Conservation (phyloP, 2,888 invertebrate species). For the Hyposoter dolosus region DNA sequence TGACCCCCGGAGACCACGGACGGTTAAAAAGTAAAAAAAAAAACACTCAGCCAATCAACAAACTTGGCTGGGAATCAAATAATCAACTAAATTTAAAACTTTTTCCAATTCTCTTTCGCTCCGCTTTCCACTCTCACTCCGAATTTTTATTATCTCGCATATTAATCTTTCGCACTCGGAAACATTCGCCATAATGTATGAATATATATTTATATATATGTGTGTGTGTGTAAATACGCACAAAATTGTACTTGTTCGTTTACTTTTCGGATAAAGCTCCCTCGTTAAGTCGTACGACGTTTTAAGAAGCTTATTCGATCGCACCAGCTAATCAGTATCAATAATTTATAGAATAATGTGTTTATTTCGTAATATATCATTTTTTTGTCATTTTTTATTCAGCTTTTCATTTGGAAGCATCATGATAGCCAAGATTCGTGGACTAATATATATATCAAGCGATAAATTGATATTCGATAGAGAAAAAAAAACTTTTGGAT, state of each 20-base stretch:
- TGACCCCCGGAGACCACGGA: too few relatives aligned
- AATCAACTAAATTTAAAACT: constrained; percentile 2
- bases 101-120: constrained; percentile 12
- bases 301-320: constrained; percentile 62
- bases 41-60: constrained; percentile 24
- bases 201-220: constrained; percentile 27
- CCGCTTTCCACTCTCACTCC: background rate
- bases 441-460: constrained; percentile 56
- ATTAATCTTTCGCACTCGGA: constrained; percentile 31
- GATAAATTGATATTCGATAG: constrained; percentile 50
- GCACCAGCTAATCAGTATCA: constrained; percentile 67
- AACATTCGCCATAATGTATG: constrained; percentile 52
- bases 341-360: constrained; percentile 61
- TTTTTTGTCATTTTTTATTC: constrained; percentile 45
- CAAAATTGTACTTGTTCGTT: constrained; percentile 68
- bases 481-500: constrained; percentile 42
- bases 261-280: constrained; percentile 62
- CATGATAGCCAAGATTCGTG: constrained; percentile 63
- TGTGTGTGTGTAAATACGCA: constrained; percentile 50
- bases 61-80: constrained; percentile 24
- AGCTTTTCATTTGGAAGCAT: constrained; percentile 62
- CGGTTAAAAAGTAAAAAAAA: background rate
- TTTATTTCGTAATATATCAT: constrained; percentile 28
- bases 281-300: constrained; percentile 52
- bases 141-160: constrained; percentile 15